A percentile compares a stretch with the other conserved stretches of the same genome.
phyloP scores from a whole-genome alignment of 2,113 vertebrate genomes.

The Calonectris borealis region DNA sequence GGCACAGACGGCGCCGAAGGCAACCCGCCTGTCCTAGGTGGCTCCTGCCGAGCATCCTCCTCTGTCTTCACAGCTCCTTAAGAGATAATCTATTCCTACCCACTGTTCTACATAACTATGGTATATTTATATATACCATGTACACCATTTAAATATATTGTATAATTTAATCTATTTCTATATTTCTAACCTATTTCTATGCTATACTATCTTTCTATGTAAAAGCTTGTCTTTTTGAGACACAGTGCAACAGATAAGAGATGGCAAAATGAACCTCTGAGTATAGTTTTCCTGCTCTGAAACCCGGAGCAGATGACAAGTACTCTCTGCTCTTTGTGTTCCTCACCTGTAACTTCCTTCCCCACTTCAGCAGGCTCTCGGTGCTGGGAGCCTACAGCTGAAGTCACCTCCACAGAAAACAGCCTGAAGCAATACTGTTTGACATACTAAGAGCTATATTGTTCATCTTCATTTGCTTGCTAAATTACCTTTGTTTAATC shows the following conservation, averaged over 20 bases:
- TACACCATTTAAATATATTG: background rate
- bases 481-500: background rate
- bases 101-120: background rate
- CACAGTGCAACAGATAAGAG: background rate
- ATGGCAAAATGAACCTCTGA: background rate
- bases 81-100: background rate
- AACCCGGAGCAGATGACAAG: background rate
- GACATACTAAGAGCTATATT: background rate
- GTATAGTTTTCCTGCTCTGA: background rate
- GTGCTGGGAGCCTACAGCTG: background rate
- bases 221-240: background rate
- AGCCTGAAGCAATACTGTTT: background rate
- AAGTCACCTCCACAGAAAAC: background rate
- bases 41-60: background rate
- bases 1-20: rapidly evolving
- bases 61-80: background rate
- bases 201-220: background rate
- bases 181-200: background rate
- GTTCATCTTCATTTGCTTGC: background rate
- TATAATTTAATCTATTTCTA: background rate
- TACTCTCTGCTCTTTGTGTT: background rate
- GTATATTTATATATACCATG: background rate
- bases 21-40: background rate
- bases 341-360: background rate
- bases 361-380: background rate